A percentile compares a stretch with the other conserved stretches of the same genome.
Conservation (phyloP, 2,888 invertebrate genomes). For the Oscheius sp. region DNA sequence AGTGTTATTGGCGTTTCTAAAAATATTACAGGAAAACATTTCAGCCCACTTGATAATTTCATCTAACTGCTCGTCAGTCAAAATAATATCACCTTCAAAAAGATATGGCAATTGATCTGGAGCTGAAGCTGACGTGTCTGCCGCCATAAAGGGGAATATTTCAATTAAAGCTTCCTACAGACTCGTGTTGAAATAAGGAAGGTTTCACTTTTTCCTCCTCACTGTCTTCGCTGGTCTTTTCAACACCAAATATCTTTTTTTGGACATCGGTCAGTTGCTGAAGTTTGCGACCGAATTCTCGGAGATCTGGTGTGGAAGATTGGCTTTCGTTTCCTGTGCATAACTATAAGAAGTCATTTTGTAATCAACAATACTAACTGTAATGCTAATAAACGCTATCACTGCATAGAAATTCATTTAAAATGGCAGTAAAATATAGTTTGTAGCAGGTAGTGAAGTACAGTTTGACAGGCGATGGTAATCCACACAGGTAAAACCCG, state of each 20-base stretch:
- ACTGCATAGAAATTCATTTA: no score
- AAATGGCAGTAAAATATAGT: no score
- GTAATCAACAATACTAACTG: no score
- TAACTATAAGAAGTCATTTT: no score
- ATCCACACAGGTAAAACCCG: no score
- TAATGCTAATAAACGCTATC: no score
- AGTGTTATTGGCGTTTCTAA: conserved; percentile 46
- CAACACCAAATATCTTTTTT: conserved; percentile 17
- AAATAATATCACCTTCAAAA: conserved; percentile 70
- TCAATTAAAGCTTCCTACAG: not conserved
- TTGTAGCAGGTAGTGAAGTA: no score
- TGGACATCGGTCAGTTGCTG: not conserved
- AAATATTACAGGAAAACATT: not conserved
- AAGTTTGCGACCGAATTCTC: not conserved
- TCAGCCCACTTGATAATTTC: conserved; percentile 44
- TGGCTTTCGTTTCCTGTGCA: not conserved
- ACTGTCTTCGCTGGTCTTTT: not conserved
- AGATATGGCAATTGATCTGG: conserved; percentile 63
- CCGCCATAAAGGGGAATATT: not conserved
- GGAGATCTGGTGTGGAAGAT: not conserved
- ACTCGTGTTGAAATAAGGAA: not conserved
- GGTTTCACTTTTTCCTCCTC: not conserved
- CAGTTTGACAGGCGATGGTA: no score
- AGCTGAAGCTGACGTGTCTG: not conserved
- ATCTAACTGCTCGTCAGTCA: conserved; percentile 63